Conservation (phyloP, 2,797 vertebrate genomes). For the Chelon labrosus region DNA sequence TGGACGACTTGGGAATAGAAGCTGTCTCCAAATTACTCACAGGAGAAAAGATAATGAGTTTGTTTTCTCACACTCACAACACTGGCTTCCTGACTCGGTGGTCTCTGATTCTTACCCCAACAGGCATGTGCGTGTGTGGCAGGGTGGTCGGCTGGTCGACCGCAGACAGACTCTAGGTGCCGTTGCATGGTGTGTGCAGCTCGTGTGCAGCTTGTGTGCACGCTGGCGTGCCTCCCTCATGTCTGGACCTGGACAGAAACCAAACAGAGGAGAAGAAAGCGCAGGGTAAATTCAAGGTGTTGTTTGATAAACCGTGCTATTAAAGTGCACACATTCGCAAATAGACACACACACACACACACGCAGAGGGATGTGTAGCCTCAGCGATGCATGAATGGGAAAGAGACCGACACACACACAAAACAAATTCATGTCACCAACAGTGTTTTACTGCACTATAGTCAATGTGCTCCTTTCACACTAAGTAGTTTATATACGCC, state of each 20-base stretch:
- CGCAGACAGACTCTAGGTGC: slow-evolving; percentile 75
- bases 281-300: slow-evolving; percentile 68
- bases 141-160: slow-evolving; percentile 62
- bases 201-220: neutral
- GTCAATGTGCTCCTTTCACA: neutral
- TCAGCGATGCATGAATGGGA: too few species aligned
- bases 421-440: slow-evolving; percentile 1
- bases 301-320: slow-evolving; percentile 64
- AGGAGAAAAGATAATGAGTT: slow-evolving; percentile 41
- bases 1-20: slow-evolving; percentile 15
- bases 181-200: slow-evolving; percentile 22
- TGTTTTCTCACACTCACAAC: slow-evolving; percentile 58
- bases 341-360: too few species aligned
- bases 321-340: slow-evolving; percentile 40
- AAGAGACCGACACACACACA: neutral
- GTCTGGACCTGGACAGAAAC: slow-evolving; percentile 79
- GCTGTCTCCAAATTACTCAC: slow-evolving; percentile 10
- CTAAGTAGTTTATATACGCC: slow-evolving; percentile 1
- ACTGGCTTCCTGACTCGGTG: slow-evolving; percentile 53
- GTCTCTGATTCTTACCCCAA: slow-evolving; percentile 70
- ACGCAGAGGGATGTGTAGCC: too few species aligned
- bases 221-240: slow-evolving; percentile 62
- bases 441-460: slow-evolving; percentile 10
- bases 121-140: slow-evolving; percentile 42
- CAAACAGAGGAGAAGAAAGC: slow-evolving; percentile 65